These are phyloP conservation scores for Phalacrocorax pelagicus DNA, from an alignment of 2,113 vertebrate species.

Conservation along the genomic window DNA sequence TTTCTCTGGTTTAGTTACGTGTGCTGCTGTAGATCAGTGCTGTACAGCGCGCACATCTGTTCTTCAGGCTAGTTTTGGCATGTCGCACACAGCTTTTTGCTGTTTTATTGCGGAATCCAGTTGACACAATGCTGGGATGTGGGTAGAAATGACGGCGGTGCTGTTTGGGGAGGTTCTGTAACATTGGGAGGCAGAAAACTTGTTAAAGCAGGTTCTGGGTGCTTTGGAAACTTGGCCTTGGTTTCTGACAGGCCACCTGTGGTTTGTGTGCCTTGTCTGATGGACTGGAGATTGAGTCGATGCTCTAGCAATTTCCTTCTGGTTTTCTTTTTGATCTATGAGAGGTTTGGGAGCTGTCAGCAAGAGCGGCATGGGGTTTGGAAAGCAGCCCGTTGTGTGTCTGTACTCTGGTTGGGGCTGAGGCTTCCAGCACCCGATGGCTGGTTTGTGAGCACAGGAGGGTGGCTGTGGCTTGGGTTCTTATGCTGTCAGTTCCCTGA, in stretches of 20 bases:
- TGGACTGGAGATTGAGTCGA: not conserved
- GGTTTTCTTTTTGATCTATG: not conserved
- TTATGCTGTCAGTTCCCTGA: not conserved
- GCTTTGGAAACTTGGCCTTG: not conserved
- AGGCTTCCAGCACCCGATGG: not conserved
- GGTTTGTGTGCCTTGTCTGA: not conserved
- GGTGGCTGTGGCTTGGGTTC: not conserved
- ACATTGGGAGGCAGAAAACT: not conserved
- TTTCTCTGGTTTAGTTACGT: not conserved
- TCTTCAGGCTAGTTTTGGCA: not conserved
- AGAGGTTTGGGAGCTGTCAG: not conserved
- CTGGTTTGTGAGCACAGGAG: not conserved
- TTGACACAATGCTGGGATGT: not conserved
- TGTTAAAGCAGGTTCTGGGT: not conserved
- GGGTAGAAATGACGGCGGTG: not conserved
- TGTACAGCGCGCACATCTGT: accelerated
- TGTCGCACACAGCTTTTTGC: accelerated
- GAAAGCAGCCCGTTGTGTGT: not conserved
- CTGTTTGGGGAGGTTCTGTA: not conserved
- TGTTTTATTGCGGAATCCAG: not conserved
- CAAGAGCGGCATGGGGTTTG: not conserved
- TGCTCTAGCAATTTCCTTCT: not conserved
- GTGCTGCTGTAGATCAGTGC: not conserved
- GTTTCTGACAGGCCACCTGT: not conserved
- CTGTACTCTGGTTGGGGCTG: not conserved